Evolutionary conservation across 2,888 invertebrate species (phyloP).

Genomic region (Masnerella sp.): DNA sequence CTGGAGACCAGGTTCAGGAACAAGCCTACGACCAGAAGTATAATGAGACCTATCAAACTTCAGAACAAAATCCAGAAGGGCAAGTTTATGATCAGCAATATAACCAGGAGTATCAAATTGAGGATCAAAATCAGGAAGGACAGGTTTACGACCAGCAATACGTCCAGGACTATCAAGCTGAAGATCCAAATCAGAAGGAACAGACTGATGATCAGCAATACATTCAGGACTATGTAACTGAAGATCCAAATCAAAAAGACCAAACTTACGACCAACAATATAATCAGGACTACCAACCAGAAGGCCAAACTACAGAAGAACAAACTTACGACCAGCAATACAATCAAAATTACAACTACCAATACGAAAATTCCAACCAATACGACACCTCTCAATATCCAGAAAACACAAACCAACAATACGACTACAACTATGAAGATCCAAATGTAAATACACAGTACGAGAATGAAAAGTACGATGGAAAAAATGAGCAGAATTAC

Average conservation of each 20-base stretch:
- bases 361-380: conserved; percentile 61
- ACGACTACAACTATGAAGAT: conserved; percentile 47
- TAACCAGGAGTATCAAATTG: conserved; percentile 34
- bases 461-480: conserved; percentile 46
- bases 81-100: conserved; percentile 31
- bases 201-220: no score
- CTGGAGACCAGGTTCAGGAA: conserved; percentile 14
- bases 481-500: conserved; percentile 52
- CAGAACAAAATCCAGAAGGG: conserved; percentile 11
- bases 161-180: conserved; percentile 54
- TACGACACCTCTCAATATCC: conserved; percentile 39
- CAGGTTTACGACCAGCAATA: conserved; percentile 51
- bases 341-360: conserved; percentile 30
- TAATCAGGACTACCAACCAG: conserved; percentile 15
- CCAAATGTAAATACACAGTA: conserved; percentile 51
- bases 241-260: no score
- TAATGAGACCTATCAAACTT: conserved; percentile 5
- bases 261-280: conserved; percentile 36
- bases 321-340: conserved; percentile 32
- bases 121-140: conserved; percentile 32
- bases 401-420: conserved; percentile 42
- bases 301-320: background rate
- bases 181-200: no score
- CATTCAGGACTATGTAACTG: no score
- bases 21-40: conserved; percentile 50